Evolutionary conservation across 2,888 invertebrate genomes (phyloP), one percentile per base, ranked within the genome.

Genomic region (Aleiodes alternator): DNA sequence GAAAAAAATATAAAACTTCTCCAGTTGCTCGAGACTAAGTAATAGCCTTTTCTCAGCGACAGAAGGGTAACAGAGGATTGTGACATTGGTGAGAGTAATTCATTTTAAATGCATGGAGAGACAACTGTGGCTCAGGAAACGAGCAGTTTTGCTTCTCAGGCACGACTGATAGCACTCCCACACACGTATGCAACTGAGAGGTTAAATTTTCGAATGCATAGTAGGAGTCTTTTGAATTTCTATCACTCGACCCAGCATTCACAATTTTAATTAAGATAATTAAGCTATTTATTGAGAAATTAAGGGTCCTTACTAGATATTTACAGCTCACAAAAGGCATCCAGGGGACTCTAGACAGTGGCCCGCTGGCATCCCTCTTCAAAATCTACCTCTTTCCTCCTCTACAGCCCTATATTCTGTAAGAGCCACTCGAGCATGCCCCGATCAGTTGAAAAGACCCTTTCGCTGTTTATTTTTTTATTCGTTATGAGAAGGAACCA

Each of bases 251-350:
- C 64, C 64, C 64, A 64, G 16, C 72, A 64, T 77, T 75, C 78
- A 73, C 75, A 79, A 82, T 83, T 82, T 85, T 84, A 84, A 86
- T 86, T 82, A 85, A 85, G 81, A 79, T 83, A 85, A 86, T 84
- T 84, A 82, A 83, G 81, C 82, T 83, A 82, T 84, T 85, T 84
- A 84, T 83, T 79, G 78, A 76, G 75, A 80, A 78, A 79, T 79
- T 76, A 78, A 80, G 79, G 73, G 70, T 75, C 72, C 81, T 79
- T 69, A 23, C 68, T 78, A 64, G 73, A 75, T 78, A 75, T 75
- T 71, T 75, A 14, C 43, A 80, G 76, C 75, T 69, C 75, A 78
- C 69, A 75, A 78, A 80, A 79, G 79, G 55, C 74, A 73, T 43
- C 72, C 66, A 69, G 64, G 66, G 69, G 73, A 75, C 51, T 70